These are phyloP conservation scores for Mandrillus leucophaeus DNA, from an alignment of 2,113 vertebrate genomes.

Conservation along the genomic window DNA sequence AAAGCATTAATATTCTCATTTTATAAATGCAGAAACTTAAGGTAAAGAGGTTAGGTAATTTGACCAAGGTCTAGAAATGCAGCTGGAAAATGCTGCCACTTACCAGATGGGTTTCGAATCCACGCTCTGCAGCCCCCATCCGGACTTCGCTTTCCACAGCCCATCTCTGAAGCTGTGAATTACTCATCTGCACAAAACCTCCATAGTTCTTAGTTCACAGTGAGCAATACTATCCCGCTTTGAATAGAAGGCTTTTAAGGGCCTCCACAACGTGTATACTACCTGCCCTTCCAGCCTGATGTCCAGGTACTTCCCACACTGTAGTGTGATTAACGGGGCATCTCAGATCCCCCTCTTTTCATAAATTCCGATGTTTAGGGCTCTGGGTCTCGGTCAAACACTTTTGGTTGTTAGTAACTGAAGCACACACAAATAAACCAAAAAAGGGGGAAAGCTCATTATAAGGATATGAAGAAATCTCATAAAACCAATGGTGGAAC, in stretches of 20 bases:
- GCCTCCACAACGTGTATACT: too few species aligned
- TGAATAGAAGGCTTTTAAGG: not conserved
- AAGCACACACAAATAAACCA: not conserved
- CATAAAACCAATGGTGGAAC: not conserved
- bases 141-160: not conserved
- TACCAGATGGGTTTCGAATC: not conserved
- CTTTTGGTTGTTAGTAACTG: not conserved
- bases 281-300: not conserved
- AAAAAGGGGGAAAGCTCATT: not conserved
- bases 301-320: not conserved
- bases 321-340: not conserved
- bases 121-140: not conserved
- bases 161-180: not conserved
- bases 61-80: not conserved
- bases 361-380: not conserved
- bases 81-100: not conserved
- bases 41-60: not conserved
- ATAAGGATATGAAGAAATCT: not conserved
- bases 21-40: slow-evolving; percentile 5
- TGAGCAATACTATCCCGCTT: not conserved
- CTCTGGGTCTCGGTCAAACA: not conserved
- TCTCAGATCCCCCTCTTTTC: not conserved
- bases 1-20: not conserved
- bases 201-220: not conserved
- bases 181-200: not conserved